Base-by-base conservation (phyloP, 2,888 invertebrate species). In the Parnassius orleans region DNA sequence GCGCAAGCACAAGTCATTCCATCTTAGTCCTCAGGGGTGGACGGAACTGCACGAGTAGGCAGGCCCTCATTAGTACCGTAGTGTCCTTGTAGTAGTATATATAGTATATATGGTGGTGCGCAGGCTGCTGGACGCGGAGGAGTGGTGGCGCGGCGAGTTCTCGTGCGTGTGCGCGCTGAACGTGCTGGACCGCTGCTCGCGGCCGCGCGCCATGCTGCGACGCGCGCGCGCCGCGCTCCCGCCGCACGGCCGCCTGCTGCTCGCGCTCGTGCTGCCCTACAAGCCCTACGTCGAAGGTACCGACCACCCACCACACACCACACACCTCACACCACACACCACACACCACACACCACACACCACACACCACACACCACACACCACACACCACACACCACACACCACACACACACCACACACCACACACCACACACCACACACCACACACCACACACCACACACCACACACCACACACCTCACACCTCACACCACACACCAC, bases 241-340 rank as follows among this genome's bases (percentile, higher is more conserved):
- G 9, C 94, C 95, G 0, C 93, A 93, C 58, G 98, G 98, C 1
- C 88, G 94, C 41, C 92, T 97, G 24, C 80, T 99, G 53, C 90
- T 99, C n/a, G 98, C 98, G 0, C 92, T 98, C 2, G 99, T 99
- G 12, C 91, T 99, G 66, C 99, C 99, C 0, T 97, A 98, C 89
- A 95, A 95, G 72, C 97, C 98, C 60, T 99, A 98, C 80, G 98
- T 99, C 0, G 99, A 99, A 93, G 96, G 97, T 94, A 92, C 65
- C 5, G 0, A 7, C 33, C 33, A 7, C 33, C 33, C 7, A 33
- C 33, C 33, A 24, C 24, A 3, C 24, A 5, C 24, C 7, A 33
- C 33, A 33, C 33, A 33, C 33, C 33, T 12, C 46, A 2, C 47
- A 9, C 9, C n/a, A 11, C 9, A 24, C 24, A 19, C 0, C 33